Evolutionary conservation across 1,140 invertebrate genomes (phyloP).

Genomic region (Adelges cooleyi): DNA sequence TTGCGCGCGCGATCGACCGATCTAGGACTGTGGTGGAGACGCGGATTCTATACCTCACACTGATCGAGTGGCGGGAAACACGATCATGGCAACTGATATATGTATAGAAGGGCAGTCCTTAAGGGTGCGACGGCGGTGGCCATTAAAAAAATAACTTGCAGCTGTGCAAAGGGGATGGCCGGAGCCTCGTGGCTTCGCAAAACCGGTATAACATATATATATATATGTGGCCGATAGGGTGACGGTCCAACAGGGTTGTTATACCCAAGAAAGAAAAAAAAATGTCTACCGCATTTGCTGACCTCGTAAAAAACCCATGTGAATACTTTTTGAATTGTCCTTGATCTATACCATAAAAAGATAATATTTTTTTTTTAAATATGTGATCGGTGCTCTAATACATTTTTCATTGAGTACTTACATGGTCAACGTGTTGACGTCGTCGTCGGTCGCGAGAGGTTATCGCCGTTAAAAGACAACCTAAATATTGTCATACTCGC

Average conservation of each 20-base stretch:
- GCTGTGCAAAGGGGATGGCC: constrained; percentile 15
- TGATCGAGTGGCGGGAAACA: neutral
- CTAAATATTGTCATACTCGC: too few relatives aligned
- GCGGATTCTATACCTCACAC: neutral
- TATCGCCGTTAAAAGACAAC: too few relatives aligned
- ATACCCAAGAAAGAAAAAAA: neutral
- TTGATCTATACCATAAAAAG: too few relatives aligned
- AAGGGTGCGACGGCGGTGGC: neutral
- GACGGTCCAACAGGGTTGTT: neutral
- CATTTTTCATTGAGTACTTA: too few relatives aligned
- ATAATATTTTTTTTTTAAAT: too few relatives aligned
- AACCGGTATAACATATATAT: constrained; percentile 23
- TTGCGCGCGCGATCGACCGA: neutral
- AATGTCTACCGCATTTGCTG: neutral
- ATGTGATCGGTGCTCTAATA: too few relatives aligned
- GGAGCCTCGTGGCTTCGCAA: neutral
- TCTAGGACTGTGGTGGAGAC: neutral
- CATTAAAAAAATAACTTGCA: constrained; percentile 24
- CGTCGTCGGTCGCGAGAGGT: too few relatives aligned
- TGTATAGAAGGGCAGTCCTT: constrained; percentile 14
- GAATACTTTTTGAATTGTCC: too few relatives aligned
- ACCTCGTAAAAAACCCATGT: neutral
- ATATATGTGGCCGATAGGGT: neutral
- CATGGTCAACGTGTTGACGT: too few relatives aligned
- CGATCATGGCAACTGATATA: neutral